Base-by-base conservation (phyloP, 2,113 vertebrate genomes). In the Capreolus pygargus region DNA sequence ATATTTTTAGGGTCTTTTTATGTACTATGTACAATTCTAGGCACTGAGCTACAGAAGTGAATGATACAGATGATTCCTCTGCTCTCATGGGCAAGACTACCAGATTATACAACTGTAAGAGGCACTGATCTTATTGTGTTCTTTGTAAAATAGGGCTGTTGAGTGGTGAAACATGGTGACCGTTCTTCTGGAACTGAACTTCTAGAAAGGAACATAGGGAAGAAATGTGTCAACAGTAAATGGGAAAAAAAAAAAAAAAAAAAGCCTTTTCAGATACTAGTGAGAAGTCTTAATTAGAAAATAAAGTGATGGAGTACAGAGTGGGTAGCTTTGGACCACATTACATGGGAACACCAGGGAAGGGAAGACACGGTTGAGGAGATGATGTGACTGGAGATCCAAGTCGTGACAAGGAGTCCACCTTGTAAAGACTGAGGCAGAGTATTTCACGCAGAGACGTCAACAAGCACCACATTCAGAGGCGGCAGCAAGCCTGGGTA, bases 381-480 rank as follows among this genome's bases (percentile, higher is more conserved):
- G 36, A 45, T 28, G 47, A 47, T 8, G 10, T 19, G 23, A 11
- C 27, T 47, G 54, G 50, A 25, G 47, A 58, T 33, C 39, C 17
- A 7, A 21, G 36, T 27, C 21, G 4, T 2, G 16, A 15, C 16
- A 12, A 52, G 28, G 10, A 55, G 39, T 28, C 36, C 43, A 16
- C 36, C 10, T 2, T 15, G 36, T 6, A 39, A n/a, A 30, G 45
- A 13, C 0, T 0, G 6, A 17, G 43, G 19, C 19, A 43, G 61
- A 76, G 50, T 14, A 6, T 88, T 30, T 78, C 19, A 6, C 3
- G 43, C 6, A 36, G 23, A 16, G 76, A 36, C 0, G 6, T 15
- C 61, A 30, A 14, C 3, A 27, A 33, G 14, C 54, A 30, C n/a
- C 15, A 4, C 27, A 55, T 13, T 64, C 52, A 60, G n/a, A 74